phyloP scores from a whole-genome alignment of 2,797 vertebrate species.

The Etheostoma perlongum region DNA sequence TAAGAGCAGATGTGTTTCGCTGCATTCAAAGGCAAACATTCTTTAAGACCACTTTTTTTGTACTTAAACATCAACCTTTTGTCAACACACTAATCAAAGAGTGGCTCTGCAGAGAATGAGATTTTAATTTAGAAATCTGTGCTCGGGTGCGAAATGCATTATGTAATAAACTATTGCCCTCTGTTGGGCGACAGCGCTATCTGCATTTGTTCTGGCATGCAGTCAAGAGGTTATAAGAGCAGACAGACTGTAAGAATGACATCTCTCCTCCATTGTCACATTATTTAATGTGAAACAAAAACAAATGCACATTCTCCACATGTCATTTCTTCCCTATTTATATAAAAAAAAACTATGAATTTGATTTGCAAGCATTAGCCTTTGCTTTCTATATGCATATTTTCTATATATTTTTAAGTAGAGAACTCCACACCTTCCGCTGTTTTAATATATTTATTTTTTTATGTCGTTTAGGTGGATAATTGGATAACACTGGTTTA shows the following conservation, averaged over 20 bases:
- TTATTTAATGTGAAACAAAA: constrained; percentile 24
- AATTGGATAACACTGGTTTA: constrained; percentile 91
- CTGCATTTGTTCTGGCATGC: constrained; percentile 74
- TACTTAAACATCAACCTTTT: constrained; percentile 43
- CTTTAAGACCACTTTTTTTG: constrained; percentile 49
- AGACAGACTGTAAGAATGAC: constrained; percentile 31
- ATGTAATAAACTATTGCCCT: constrained; percentile 89
- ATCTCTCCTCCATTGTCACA: constrained; percentile 10
- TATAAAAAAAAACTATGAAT: constrained; percentile 34
- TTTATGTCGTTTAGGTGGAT: constrained; percentile 87
- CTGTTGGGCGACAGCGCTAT: constrained; percentile 82
- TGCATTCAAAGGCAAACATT: constrained; percentile 37
- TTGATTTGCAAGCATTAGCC: constrained; percentile 23
- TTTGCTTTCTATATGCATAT: constrained; percentile 53
- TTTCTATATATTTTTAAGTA: constrained; percentile 58
- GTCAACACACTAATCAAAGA: constrained; percentile 44
- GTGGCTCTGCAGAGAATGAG: constrained; percentile 26
- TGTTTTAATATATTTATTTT: constrained; percentile 46
- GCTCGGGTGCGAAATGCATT: constrained; percentile 61
- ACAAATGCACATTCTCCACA: constrained; percentile 10
- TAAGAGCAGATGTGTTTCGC: constrained; percentile 25
- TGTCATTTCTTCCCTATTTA: constrained; percentile 30
- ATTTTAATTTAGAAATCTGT: constrained; percentile 62
- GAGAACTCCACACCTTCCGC: constrained; percentile 79
- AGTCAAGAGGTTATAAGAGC: constrained; percentile 55